Evolutionary conservation across 2,888 invertebrate genomes (phyloP).

Genomic region (Lomographa bimaculata): DNA sequence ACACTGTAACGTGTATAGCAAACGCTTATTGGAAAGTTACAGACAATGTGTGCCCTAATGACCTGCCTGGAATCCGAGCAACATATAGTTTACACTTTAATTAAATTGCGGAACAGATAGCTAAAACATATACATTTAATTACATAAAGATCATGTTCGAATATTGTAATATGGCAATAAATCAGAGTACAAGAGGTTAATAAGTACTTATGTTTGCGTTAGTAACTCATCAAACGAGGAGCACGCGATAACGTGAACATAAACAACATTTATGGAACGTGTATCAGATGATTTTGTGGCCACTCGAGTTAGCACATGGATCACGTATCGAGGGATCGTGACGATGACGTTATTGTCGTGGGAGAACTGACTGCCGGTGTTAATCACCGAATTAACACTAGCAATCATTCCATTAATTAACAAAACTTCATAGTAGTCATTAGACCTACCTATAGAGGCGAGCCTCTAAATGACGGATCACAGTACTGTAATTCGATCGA

Average conservation of each 20-base stretch:
- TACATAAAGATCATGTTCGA: slow-evolving; percentile 18
- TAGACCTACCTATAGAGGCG: slow-evolving; percentile 1
- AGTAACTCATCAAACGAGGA: slow-evolving; percentile 51
- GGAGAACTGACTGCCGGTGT: slow-evolving; percentile 22
- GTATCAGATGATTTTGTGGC: slow-evolving; percentile 33
- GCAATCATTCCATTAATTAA: slow-evolving; percentile 33
- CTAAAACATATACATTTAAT: slow-evolving; percentile 5
- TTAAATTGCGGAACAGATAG: slow-evolving; percentile 4
- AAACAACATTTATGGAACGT: slow-evolving; percentile 45
- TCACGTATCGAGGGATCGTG: slow-evolving; percentile 19
- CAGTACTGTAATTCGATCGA: too few species aligned
- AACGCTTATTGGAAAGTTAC: slow-evolving; percentile 45
- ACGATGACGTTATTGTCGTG: slow-evolving; percentile 28
- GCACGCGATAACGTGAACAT: slow-evolving; percentile 58
- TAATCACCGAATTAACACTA: slow-evolving; percentile 28
- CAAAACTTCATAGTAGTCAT: slow-evolving; percentile 19
- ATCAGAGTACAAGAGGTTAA: slow-evolving; percentile 39
- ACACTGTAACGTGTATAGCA: slow-evolving; percentile 3
- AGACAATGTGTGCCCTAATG: slow-evolving; percentile 46
- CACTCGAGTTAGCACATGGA: slow-evolving; percentile 33
- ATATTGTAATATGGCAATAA: slow-evolving; percentile 30
- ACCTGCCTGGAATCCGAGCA: slow-evolving; percentile 35
- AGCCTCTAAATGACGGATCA: slow-evolving; percentile 1
- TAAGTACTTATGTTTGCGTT: slow-evolving; percentile 51
- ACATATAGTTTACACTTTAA: too few species aligned